phyloP scores from a whole-genome alignment of 2,888 invertebrate genomes.

The Axea sp. region DNA sequence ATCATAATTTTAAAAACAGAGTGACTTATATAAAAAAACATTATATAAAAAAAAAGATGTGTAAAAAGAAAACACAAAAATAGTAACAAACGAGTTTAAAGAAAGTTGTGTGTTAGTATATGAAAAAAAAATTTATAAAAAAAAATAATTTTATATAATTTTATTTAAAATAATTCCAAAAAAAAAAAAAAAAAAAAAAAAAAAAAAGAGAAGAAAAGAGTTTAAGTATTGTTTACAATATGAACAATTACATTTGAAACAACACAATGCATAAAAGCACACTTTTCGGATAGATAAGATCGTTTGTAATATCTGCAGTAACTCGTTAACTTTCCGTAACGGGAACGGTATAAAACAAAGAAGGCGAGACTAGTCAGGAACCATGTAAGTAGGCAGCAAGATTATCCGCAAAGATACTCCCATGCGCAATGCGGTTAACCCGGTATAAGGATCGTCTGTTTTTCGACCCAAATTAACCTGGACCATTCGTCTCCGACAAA shows the following conservation, averaged over 20 bases:
- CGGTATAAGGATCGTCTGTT: constrained; percentile 30
- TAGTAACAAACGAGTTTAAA: too few species aligned
- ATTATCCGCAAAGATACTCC: constrained; percentile 50
- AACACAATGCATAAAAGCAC: constrained; percentile 28
- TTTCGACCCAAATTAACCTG: constrained; percentile 54
- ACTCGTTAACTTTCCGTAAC: constrained; percentile 55
- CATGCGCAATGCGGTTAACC: constrained; percentile 55
- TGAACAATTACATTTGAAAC: constrained; percentile 22
- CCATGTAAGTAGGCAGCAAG: constrained; percentile 50
- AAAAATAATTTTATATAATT: too few species aligned
- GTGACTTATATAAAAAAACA: too few species aligned
- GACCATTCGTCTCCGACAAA: constrained; percentile 33
- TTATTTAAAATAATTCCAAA: too few species aligned
- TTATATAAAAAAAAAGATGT: too few species aligned
- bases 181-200: too few species aligned
- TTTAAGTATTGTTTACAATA: constrained; percentile 15
- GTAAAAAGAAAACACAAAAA: too few species aligned
- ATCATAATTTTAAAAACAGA: too few species aligned
- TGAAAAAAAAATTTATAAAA: too few species aligned
- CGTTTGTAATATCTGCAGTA: constrained; percentile 46
- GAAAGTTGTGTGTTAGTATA: too few species aligned
- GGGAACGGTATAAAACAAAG: constrained; percentile 31
- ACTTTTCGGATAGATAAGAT: constrained; percentile 35
- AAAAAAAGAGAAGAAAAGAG: too few species aligned
- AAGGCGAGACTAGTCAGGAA: constrained; percentile 25